Conservation (phyloP, 2,888 invertebrate species). For the Crocallis elinguaria region DNA sequence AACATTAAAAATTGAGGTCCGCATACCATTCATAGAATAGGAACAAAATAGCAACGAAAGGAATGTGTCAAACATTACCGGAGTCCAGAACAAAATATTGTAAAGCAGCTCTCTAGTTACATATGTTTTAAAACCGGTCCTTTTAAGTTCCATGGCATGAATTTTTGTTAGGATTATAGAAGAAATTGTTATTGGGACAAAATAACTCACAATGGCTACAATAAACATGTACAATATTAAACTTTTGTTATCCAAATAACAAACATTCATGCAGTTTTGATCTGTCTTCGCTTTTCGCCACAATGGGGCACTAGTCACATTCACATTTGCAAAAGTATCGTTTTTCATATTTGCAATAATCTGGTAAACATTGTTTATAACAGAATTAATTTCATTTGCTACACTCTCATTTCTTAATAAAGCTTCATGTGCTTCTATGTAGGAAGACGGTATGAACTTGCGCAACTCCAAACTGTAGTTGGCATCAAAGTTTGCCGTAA, state of each 20-base stretch:
- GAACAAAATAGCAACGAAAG: constrained; percentile 71
- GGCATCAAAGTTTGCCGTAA: constrained; percentile 25
- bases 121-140: constrained; percentile 60
- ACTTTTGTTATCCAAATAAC: constrained; percentile 68
- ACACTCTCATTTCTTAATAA: constrained; percentile 44
- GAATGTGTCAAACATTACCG: constrained; percentile 76
- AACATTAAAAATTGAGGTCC: constrained; percentile 68
- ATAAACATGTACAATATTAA: constrained; percentile 69
- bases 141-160: constrained; percentile 64
- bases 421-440: constrained; percentile 58
- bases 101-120: constrained; percentile 71
- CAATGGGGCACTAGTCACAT: constrained; percentile 51
- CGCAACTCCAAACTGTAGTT: constrained; percentile 52
- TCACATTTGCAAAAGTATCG: constrained; percentile 47
- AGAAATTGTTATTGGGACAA: constrained; percentile 75
- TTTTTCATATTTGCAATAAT: constrained; percentile 63
- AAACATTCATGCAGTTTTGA: constrained; percentile 66
- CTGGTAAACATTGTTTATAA: constrained; percentile 64
- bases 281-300: constrained; percentile 52
- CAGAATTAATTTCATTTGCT: constrained; percentile 49
- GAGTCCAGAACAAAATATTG: constrained; percentile 77
- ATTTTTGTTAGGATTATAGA: constrained; percentile 72
- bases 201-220: constrained; percentile 66
- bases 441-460: constrained; percentile 51
- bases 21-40: constrained; percentile 62